These are phyloP conservation scores for Apodemia duryi DNA, from an alignment of 2,888 invertebrate species.

Conservation along the genomic window DNA sequence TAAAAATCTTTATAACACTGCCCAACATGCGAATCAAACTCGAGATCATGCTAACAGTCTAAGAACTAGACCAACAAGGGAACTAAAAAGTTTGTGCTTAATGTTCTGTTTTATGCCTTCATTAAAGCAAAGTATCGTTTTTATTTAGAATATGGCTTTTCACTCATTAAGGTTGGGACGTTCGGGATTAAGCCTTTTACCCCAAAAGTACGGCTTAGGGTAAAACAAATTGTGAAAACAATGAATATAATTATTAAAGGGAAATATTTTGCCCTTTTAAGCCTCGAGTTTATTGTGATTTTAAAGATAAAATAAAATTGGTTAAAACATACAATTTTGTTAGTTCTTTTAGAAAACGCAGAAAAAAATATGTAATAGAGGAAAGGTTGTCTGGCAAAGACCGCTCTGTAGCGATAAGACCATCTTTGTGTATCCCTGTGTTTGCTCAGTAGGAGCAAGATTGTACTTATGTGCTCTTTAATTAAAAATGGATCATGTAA, in stretches of 20 bases:
- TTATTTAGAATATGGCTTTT: not conserved
- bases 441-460: too few relatives aligned
- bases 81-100: not conserved
- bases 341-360: not conserved
- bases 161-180: conserved; percentile 4
- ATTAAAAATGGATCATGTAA: too few relatives aligned
- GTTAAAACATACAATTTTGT: too few relatives aligned
- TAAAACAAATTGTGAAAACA: conserved; percentile 12
- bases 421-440: too few relatives aligned
- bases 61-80: not conserved
- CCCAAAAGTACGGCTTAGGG: not conserved
- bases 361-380: too few relatives aligned
- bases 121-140: conserved; percentile 3
- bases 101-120: not conserved
- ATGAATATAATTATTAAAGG: conserved; percentile 7
- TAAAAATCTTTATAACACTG: too few relatives aligned
- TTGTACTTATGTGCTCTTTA: too few relatives aligned
- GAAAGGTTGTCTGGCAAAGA: too few relatives aligned
- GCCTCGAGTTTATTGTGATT: not conserved
- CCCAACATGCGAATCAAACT: too few relatives aligned
- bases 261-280: not conserved
- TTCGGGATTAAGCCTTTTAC: not conserved
- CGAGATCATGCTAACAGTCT: too few relatives aligned
- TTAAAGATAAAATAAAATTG: not conserved
- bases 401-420: too few relatives aligned